A percentile compares a stretch with the other conserved stretches of the same genome.
phyloP scores from a whole-genome alignment of 1,140 invertebrate species.

The Trichonephila inaurata region DNA sequence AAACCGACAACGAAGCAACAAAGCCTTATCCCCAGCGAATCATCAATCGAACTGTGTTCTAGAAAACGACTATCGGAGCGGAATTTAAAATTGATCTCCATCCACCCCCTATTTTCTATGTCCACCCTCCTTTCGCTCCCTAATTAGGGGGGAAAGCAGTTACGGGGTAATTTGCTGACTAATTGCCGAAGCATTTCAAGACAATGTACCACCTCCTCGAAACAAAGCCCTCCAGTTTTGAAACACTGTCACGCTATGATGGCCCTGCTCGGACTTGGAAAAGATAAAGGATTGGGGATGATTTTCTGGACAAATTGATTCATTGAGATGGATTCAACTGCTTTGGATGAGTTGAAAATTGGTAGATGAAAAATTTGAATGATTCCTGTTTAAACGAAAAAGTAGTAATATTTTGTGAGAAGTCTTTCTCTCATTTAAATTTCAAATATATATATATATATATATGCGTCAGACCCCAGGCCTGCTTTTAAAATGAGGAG shows the following conservation, averaged over 20 bases:
- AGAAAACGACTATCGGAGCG: constrained; percentile 29
- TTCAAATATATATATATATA: too few relatives aligned
- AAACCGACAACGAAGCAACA: constrained; percentile 23
- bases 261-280: background rate
- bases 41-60: constrained; percentile 36
- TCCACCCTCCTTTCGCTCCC: background rate
- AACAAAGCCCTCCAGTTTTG: background rate
- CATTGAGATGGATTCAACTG: background rate
- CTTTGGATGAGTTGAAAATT: too few relatives aligned
- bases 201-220: constrained; percentile 34
- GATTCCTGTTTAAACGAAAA: too few relatives aligned
- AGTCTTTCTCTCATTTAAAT: too few relatives aligned
- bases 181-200: constrained; percentile 46
- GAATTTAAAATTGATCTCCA: constrained; percentile 60
- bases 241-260: background rate
- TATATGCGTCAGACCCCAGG: too few relatives aligned
- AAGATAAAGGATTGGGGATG: background rate
- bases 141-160: constrained; percentile 58
- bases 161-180: constrained; percentile 64
- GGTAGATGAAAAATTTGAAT: too few relatives aligned
- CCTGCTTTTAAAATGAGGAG: too few relatives aligned
- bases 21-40: background rate
- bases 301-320: constrained; percentile 1
- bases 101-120: background rate
- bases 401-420: too few relatives aligned